Percentiles rank a stretch among this genome's conserved stretches.
These are phyloP conservation scores for Saimiri boliviensis DNA, from an alignment of 2,113 vertebrate genomes.

Conservation along the genomic window DNA sequence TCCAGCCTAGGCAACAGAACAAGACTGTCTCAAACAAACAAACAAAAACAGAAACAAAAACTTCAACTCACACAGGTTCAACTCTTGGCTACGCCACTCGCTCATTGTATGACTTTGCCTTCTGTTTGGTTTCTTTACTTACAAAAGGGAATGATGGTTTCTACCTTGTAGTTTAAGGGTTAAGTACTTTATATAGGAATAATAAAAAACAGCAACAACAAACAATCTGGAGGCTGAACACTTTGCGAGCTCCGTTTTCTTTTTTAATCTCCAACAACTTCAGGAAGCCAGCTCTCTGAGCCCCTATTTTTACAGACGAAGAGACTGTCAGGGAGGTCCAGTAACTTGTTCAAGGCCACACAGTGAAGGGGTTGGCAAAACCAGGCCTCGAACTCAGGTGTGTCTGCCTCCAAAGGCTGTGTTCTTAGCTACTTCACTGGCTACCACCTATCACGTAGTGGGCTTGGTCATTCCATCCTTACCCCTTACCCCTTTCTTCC, in stretches of 20 bases:
- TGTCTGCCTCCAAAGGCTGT: neutral
- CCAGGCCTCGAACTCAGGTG: neutral
- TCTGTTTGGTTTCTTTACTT: neutral
- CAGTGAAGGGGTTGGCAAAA: neutral
- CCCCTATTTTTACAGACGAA: neutral
- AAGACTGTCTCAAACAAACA: no score
- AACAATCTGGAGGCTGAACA: neutral
- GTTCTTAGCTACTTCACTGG: neutral
- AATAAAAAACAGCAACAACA: neutral
- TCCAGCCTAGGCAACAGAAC: no score
- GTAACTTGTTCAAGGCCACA: neutral
- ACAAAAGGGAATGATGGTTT: neutral
- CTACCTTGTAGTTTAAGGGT: neutral
- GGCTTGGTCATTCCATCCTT: neutral
- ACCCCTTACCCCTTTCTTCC: neutral
- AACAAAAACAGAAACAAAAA: no score
- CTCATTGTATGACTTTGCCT: neutral
- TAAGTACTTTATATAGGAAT: neutral
- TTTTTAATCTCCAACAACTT: neutral
- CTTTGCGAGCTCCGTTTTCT: neutral
- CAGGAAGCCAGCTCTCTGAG: neutral
- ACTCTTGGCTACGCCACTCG: neutral
- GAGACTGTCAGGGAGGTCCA: neutral
- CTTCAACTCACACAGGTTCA: neutral
- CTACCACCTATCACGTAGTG: fast-evolving